Conservation (phyloP, 2,888 invertebrate species). For the Nomada ferruginata region DNA sequence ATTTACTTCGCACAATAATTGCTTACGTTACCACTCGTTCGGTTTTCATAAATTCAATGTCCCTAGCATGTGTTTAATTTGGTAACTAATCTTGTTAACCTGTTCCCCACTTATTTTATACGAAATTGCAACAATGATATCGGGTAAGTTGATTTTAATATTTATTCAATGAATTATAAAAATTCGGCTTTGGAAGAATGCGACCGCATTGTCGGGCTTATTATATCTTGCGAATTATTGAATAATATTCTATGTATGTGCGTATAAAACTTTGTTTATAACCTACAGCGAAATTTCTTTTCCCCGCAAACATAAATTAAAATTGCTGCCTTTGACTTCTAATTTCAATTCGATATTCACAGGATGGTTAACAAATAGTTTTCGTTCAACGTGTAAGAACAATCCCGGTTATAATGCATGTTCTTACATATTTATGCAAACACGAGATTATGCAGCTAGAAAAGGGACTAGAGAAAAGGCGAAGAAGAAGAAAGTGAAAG, state of each 20-base stretch:
- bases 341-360: slow-evolving; percentile 3
- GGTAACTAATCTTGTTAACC: slow-evolving; percentile 13
- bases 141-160: slow-evolving; percentile 34
- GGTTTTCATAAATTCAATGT: slow-evolving; percentile 10
- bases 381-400: slow-evolving; percentile 38
- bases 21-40: too few species aligned
- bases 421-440: slow-evolving; percentile 70
- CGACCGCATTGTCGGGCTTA: neutral
- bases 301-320: neutral
- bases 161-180: neutral
- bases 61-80: slow-evolving; percentile 29
- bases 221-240: neutral
- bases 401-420: slow-evolving; percentile 42
- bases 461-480: slow-evolving; percentile 93
- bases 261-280: slow-evolving; percentile 8
- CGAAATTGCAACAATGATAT: slow-evolving; percentile 18
- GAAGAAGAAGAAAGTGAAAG: slow-evolving; percentile 89
- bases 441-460: slow-evolving; percentile 89
- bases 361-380: slow-evolving; percentile 62
- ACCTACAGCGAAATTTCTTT: neutral
- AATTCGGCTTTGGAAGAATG: neutral
- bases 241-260: neutral
- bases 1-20: neutral
- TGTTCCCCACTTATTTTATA: neutral
- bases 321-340: neutral